Base-by-base conservation (phyloP, 2,888 invertebrate species). In the Apamea sordens region DNA sequence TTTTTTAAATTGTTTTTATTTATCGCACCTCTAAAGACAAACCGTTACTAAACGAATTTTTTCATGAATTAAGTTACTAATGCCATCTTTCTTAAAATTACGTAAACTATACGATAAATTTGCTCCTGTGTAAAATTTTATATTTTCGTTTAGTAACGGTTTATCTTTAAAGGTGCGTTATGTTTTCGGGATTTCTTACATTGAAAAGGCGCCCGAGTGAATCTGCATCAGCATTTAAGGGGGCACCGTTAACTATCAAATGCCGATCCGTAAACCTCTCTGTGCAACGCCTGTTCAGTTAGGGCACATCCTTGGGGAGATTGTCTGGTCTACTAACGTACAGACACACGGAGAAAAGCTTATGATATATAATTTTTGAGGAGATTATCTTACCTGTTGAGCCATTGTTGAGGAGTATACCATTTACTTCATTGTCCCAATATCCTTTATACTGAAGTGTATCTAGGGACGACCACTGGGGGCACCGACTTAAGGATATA, bases 361-460 rank as follows among this genome's bases (percentile, higher is more conserved):
- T 18, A 63, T 32, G 10, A 32, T 24, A 50, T 32, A 69, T 1
- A 10, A 68, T 28, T 47, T 69, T 28, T 28, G 18, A 63, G 18
- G 18, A 32, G 3, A 10, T 28, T 13, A n/a, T 32, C 87, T 85
- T 80, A 98, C 98, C 97, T 88, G 98, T 98, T 88, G 98, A 97
- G 77, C 98, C 98, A 87, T 97, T 98, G 91, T 98, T 98, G 41
- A 97, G 96, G 18, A 98, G 96, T 8, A 96, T 95, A 47, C 97
- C 98, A 59, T 95, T 95, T 7, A 97, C 96, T 11, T 96, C 95
- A 70, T 97, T 96, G 87, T 97, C 97, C 97, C 97, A 97, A 86
- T 97, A 97, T 0, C 97, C 97, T 73, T 97, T 97, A 89, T 97
- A 98, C 89, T 96, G 96, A 68, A 97, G 95, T 0, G 97, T 97